Evolutionary conservation across 2,888 invertebrate species (phyloP), one percentile per base, ranked within the genome.

Genomic region (Smittia sp.): DNA sequence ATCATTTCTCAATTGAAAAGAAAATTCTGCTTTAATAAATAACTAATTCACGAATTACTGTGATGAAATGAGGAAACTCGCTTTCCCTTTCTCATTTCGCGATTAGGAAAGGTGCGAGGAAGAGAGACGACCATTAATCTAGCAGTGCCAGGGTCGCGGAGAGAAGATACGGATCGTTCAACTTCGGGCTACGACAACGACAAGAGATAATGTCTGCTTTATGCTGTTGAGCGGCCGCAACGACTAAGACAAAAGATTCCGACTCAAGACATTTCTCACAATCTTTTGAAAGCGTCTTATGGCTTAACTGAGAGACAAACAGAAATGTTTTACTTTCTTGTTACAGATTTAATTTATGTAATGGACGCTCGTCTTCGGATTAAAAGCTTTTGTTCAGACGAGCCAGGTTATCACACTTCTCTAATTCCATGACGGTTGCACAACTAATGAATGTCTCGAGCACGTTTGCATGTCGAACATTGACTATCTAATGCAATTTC

Each of bases 331-430:
- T 25, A 27, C 25, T 25, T 24, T 63, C 46, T 24, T 46, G 25
- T 24, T 52, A 22, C 38, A 20, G 24, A 46, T 68, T 22, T 46
- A 68, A 68, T 68, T 68, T 46, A 41, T 68, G 20, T 46, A 68
- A 68, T 68, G 68, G 68, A 68, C 52, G 52, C 52, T 52, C 15
- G 4, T 52, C 39, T 52, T 52, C 15, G 52, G 9, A n/a, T 4
- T 6, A 15, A 6, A 52, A 15, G 15, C 52, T 11, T n/a, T n/a
- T n/a, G n/a, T n/a, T 11, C 4, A 52, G 52, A 52, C 15, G 52
- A 15, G 52, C 15, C 52, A 52, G 52, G 15, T 52, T 52, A n/a
- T 52, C 52, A 9, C 15, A 4, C 58, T 58, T 18, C 13, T n/a
- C 15, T 46, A 32, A 32, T 32, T 32, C 9, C 32, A 32, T 6